Percentiles rank a stretch among this genome's conserved stretches.
These are phyloP conservation scores for Liodrosophila aerea DNA, from an alignment of 2,888 invertebrate species.

Conservation along the genomic window DNA sequence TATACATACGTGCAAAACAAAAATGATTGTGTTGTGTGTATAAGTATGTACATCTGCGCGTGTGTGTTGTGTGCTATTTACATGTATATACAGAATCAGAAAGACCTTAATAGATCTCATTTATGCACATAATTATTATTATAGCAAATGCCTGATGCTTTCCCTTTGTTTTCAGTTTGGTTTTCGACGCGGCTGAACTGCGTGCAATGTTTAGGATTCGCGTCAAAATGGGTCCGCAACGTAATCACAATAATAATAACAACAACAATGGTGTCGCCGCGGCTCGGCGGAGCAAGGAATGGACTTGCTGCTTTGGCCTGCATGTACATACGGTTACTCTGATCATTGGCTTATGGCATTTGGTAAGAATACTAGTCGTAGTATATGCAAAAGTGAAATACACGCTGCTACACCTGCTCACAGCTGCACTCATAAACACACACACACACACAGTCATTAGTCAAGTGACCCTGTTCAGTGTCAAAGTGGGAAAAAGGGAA, in stretches of 20 bases:
- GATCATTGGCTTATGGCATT: constrained; percentile 91
- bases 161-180: constrained; percentile 22
- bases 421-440: constrained; percentile 17
- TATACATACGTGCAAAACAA: too few species aligned
- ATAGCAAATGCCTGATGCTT: constrained; percentile 16
- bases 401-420: constrained; percentile 9
- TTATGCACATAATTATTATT: constrained; percentile 27
- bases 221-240: constrained; percentile 84
- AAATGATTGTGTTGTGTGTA: too few species aligned
- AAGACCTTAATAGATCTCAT: constrained; percentile 16
- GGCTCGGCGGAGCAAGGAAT: constrained; percentile 87
- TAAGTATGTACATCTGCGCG: too few species aligned
- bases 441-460: constrained; percentile 1
- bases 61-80: too few species aligned
- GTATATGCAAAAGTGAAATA: constrained; percentile 13
- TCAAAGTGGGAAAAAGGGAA: constrained; percentile 64
- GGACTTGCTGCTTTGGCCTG: constrained; percentile 91
- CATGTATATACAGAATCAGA: too few species aligned
- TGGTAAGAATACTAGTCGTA: constrained; percentile 86
- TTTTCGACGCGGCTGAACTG: constrained; percentile 45
- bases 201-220: constrained; percentile 82
- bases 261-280: constrained; percentile 25
- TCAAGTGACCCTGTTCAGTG: constrained; percentile 68
- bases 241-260: constrained; percentile 69
- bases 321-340: constrained; percentile 93